Evolutionary conservation across 2,888 invertebrate species (phyloP), one percentile per base, ranked within the genome.

Genomic region (Eupithecia dodoneata): DNA sequence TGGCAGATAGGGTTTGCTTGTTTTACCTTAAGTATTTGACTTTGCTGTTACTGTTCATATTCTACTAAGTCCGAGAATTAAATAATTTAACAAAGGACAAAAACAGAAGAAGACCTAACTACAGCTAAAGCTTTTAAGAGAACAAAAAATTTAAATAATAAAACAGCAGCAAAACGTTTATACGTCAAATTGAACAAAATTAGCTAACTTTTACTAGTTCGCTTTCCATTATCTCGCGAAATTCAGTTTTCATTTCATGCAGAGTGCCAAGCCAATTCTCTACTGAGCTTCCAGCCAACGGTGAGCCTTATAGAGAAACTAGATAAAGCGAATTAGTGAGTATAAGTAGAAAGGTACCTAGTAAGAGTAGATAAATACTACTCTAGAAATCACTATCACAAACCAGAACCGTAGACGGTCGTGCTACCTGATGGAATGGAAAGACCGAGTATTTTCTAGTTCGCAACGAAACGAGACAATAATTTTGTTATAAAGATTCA

Each of bases 401-500:
- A 66, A 66, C 42, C 2, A 15, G 13, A 66, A 66, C 13, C 7
- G 66, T 6, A 12, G 63, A 63, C 10, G 12, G 18, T 59, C 55
- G 9, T 55, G 55, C 15, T 59, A 30, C 18, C 59, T 30, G 63
- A 18, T 30, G 12, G 12, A 30, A 18, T 30, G 12, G 12, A 30
- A 63, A 1, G 12, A 30, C 30, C n/a, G 30, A 30, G 44, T 67
- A 77, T 83, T 86, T 84, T 83, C 79, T 80, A 84, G 84, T 83
- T 81, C 77, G 81, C 83, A 84, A 73, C 83, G 70, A 80, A 83
- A 82, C 82, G 76, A 83, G 79, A 82, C 84, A 82, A 82, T 84
- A 83, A 83, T 84, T 84, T 45, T 81, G 84, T 86, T 85, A 82
- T 82, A 83, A 84, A 82, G 83, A 82, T 85, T 85, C 83, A 85